Evolutionary conservation across 92 coral and sea anemone genomes (phyloP).

Genomic region (Diadumene lineata): DNA sequence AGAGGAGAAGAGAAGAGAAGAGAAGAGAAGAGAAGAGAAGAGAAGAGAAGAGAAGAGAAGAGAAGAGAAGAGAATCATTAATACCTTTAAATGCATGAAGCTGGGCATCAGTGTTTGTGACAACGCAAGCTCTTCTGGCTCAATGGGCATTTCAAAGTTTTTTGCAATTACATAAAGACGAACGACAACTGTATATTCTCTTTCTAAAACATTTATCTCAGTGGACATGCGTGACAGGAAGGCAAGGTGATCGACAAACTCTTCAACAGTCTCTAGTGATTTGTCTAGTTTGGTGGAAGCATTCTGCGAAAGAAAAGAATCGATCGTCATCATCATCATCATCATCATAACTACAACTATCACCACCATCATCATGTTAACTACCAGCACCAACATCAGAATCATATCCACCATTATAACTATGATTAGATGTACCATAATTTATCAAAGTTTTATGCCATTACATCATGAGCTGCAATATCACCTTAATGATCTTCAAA

Average conservation of each 20-base stretch:
- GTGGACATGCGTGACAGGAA: conserved; percentile 79
- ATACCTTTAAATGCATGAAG: conserved; percentile 92
- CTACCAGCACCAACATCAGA: not conserved
- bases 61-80: not conserved
- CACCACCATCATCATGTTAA: not conserved
- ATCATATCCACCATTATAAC: not conserved
- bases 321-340: not conserved
- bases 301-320: conserved; percentile 41
- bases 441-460: too few relatives aligned
- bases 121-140: conserved; percentile 84
- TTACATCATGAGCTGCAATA: too few relatives aligned
- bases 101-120: conserved; percentile 95
- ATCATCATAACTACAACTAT: not conserved
- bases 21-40: not conserved
- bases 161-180: conserved; percentile 80
- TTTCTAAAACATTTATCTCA: conserved; percentile 76
- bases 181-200: conserved; percentile 72
- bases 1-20: not conserved
- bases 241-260: conserved; percentile 88
- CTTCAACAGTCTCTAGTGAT: conserved; percentile 83
- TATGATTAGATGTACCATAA: not conserved
- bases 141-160: conserved; percentile 76
- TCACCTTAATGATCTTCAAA: conserved; percentile 87
- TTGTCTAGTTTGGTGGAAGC: conserved; percentile 85
- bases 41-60: not conserved